Conservation (phyloP, 2,888 invertebrate genomes). For the Idaea aversata region DNA sequence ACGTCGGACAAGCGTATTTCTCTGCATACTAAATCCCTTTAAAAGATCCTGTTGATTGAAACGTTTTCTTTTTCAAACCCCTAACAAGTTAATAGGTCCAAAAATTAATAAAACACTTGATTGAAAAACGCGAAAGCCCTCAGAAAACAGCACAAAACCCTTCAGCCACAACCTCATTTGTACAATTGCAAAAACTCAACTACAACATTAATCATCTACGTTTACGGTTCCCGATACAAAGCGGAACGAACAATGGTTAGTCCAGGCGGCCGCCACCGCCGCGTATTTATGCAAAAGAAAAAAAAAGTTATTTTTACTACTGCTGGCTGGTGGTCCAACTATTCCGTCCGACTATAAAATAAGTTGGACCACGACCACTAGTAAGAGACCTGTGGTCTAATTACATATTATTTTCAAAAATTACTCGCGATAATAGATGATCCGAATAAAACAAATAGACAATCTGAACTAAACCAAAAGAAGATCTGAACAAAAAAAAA, state of each 20-base stretch:
- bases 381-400: too few relatives aligned
- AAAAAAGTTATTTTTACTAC: not conserved
- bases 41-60: too few relatives aligned
- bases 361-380: too few relatives aligned
- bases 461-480: too few relatives aligned
- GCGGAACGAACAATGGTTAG: conserved; percentile 3
- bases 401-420: too few relatives aligned
- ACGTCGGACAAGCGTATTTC: too few relatives aligned
- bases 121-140: not conserved
- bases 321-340: too few relatives aligned
- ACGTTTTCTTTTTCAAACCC: not conserved
- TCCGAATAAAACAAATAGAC: too few relatives aligned
- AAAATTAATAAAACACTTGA: not conserved
- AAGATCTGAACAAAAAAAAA: too few relatives aligned
- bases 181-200: not conserved
- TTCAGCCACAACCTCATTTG: conserved; percentile 3
- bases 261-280: conserved; percentile 3
- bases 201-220: conserved; percentile 3
- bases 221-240: conserved; percentile 3
- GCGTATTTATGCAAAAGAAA: not conserved
- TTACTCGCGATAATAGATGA: too few relatives aligned
- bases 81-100: not conserved
- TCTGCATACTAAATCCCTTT: too few relatives aligned
- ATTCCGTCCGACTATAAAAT: too few relatives aligned
- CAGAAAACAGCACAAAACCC: not conserved